Evolutionary conservation across 2,113 vertebrate genomes (phyloP).

Genomic region (Ophthalmolycus amberensis): DNA sequence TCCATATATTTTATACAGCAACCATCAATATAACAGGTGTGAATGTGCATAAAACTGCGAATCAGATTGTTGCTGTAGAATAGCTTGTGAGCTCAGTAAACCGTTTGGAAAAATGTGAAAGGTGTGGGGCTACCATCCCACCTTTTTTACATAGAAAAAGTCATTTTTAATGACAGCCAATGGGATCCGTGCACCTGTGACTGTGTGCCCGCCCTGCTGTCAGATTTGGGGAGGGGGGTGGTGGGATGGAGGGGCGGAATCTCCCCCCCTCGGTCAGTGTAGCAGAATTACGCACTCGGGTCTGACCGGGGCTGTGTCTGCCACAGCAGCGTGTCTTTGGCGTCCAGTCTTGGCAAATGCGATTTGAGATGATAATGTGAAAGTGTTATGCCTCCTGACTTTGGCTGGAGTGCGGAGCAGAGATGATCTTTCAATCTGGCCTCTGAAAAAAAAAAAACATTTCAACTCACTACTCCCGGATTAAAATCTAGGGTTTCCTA

Average conservation of each 20-base stretch:
- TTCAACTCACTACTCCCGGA: conserved; percentile 63
- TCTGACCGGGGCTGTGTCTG: conserved; percentile 51
- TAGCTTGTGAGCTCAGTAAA: conserved; percentile 10
- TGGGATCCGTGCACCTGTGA: conserved; percentile 52
- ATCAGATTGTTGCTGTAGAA: conserved; percentile 3
- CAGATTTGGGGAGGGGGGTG: conserved; percentile 33
- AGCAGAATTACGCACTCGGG: conserved; percentile 51
- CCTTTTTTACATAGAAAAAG: not conserved
- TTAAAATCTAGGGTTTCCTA: conserved; percentile 79
- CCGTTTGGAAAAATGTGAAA: conserved; percentile 6
- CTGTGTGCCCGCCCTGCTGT: conserved; percentile 54
- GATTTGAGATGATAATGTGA: conserved; percentile 17
- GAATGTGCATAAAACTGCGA: conserved; percentile 21
- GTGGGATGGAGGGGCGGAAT: conserved; percentile 59
- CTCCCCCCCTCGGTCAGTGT: conserved; percentile 52
- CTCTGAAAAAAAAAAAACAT: conserved; percentile 49
- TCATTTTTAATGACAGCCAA: conserved; percentile 34
- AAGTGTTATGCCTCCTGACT: conserved; percentile 34
- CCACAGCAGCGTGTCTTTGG: conserved; percentile 14
- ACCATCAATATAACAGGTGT: conserved; percentile 36
- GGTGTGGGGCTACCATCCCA: not conserved
- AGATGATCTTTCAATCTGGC: conserved; percentile 23
- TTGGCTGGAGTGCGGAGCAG: conserved; percentile 7
- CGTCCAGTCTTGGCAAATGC: not conserved
- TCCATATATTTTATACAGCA: conserved; percentile 61